Evolutionary conservation across 2,113 vertebrate genomes (phyloP).

Genomic region (Gasterosteus aculeatus): DNA sequence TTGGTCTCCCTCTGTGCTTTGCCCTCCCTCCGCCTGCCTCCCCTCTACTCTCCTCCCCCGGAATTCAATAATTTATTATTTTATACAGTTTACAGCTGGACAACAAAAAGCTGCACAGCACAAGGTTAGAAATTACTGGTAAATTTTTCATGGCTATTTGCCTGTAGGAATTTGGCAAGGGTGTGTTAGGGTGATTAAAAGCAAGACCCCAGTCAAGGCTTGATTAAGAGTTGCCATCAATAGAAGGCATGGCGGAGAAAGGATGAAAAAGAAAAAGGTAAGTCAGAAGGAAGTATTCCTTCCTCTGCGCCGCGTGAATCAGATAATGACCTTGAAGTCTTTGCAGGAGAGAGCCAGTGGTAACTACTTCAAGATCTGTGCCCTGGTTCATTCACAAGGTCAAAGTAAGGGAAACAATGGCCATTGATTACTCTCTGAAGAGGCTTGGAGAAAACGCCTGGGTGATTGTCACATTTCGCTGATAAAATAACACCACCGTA

Average conservation of each 20-base stretch:
- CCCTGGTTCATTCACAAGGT: conserved; percentile 75
- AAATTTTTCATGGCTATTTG: conserved; percentile 85
- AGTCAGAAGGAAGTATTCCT: conserved; percentile 58
- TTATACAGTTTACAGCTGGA: conserved; percentile 97
- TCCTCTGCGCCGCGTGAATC: conserved; percentile 71
- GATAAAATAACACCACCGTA: conserved; percentile 22
- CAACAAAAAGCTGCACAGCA: conserved; percentile 87
- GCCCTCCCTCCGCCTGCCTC: conserved; percentile 86
- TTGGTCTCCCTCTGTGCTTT: conserved; percentile 93
- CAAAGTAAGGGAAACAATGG: conserved; percentile 77
- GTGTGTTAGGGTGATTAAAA: conserved; percentile 81
- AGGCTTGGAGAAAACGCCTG: conserved; percentile 33
- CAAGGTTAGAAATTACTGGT: conserved; percentile 92
- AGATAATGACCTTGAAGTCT: conserved; percentile 82
- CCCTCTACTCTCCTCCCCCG: conserved; percentile 89
- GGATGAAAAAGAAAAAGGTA: conserved; percentile 49
- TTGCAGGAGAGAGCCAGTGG: conserved; percentile 59
- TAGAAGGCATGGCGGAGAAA: conserved; percentile 48
- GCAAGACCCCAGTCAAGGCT: conserved; percentile 78
- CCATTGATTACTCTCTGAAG: conserved; percentile 78
- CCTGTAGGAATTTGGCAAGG: conserved; percentile 85
- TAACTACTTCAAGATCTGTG: conserved; percentile 74
- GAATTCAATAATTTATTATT: conserved; percentile 99
- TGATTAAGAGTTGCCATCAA: conserved; percentile 82
- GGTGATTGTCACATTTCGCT: conserved; percentile 65